phyloP scores from a whole-genome alignment of 2,888 invertebrate genomes.

The Tricholauxania praeusta region DNA sequence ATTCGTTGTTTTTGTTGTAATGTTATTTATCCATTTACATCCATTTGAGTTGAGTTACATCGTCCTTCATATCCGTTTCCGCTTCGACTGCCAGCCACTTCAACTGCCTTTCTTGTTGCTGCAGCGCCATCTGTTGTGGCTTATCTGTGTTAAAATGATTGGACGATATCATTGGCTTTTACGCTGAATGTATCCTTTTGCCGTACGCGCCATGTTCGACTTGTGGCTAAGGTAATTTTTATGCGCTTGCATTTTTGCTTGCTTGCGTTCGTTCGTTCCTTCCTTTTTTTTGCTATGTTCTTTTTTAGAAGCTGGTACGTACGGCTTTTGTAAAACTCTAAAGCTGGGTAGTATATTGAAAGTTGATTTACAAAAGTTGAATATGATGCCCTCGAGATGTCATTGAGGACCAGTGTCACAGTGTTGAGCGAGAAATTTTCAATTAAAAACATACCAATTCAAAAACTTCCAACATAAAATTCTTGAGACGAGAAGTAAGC shows the following conservation, averaged over 20 bases:
- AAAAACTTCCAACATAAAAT: not conserved
- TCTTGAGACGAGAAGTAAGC: no score
- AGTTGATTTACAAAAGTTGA: not conserved
- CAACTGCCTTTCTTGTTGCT: not conserved
- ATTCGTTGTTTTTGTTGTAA: not conserved
- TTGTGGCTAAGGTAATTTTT: conserved; percentile 15
- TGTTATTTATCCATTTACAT: not conserved
- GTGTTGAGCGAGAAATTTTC: conserved; percentile 10
- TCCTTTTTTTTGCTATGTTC: not conserved
- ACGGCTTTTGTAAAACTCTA: not conserved
- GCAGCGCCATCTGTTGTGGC: conserved; percentile 57
- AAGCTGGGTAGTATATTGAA: not conserved
- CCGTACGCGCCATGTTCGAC: not conserved
- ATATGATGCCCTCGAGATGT: conserved; percentile 4
- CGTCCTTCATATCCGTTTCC: not conserved
- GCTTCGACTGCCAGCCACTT: not conserved
- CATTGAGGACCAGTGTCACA: not conserved
- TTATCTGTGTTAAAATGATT: conserved; percentile 63
- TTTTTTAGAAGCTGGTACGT: not conserved
- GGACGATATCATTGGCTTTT: conserved; percentile 48
- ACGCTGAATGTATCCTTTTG: not conserved
- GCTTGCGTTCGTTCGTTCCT: not conserved
- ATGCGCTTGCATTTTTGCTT: not conserved
- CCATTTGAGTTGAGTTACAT: conserved; percentile 11
- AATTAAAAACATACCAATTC: not conserved